A percentile compares a stretch with the other conserved stretches of the same genome.
These are phyloP conservation scores for Spodoptera picta DNA, from an alignment of 2,888 invertebrate genomes.

Conservation along the genomic window DNA sequence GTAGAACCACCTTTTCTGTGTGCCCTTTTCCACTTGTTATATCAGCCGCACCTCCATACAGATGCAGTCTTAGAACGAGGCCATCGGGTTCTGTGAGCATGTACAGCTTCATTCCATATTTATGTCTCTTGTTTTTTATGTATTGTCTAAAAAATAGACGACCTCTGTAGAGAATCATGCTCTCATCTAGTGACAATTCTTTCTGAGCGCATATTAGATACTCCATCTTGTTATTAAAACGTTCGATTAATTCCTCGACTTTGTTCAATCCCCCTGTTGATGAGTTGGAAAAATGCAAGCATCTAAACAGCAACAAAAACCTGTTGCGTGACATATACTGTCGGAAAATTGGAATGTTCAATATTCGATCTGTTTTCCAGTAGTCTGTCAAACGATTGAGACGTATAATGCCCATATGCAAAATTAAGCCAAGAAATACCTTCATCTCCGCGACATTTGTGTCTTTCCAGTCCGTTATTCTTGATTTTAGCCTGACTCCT, in stretches of 20 bases:
- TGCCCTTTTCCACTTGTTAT: conserved; percentile 45
- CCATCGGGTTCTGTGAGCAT: conserved; percentile 64
- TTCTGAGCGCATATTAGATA: no score
- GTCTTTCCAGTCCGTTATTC: conserved; percentile 4
- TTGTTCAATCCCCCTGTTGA: no score
- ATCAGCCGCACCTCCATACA: conserved; percentile 45
- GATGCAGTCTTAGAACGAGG: conserved; percentile 51
- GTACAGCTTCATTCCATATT: conserved; percentile 63
- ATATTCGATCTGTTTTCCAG: conserved; percentile 4
- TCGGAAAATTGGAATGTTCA: conserved; percentile 4
- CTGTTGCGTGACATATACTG: conserved; percentile 2
- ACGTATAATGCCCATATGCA: conserved; percentile 11
- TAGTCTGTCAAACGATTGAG: conserved; percentile 11
- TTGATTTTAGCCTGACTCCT: not conserved
- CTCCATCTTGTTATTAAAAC: no score
- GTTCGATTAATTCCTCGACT: no score
- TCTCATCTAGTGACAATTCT: conserved; percentile 52
- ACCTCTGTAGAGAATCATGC: conserved; percentile 60
- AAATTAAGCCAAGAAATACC: conserved; percentile 4
- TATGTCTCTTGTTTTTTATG: conserved; percentile 61
- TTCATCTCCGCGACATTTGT: not conserved
- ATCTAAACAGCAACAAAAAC: conserved; percentile 8
- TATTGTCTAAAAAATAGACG: conserved; percentile 58
- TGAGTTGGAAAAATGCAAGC: not conserved
- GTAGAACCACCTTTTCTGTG: conserved; percentile 53